Evolutionary conservation across 2,113 vertebrate genomes (phyloP).

Genomic region (Daubentonia madagascariensis): DNA sequence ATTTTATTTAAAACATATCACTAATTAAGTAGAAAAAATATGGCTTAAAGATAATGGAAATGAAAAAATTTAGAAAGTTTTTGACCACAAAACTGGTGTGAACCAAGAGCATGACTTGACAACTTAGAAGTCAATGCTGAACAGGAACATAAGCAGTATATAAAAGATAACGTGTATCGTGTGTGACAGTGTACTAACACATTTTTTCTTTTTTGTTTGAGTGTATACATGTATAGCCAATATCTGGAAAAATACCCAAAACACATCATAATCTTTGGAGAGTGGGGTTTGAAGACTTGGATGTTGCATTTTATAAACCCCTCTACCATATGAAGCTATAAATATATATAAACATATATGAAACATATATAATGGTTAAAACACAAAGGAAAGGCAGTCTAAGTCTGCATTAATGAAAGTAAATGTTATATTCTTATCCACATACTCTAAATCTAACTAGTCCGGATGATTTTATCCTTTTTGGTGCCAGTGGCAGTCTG

Average conservation of each 20-base stretch:
- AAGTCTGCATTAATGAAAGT: neutral
- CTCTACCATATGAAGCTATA: neutral
- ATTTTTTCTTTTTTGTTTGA: neutral
- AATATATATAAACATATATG: neutral
- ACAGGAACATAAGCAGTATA: neutral
- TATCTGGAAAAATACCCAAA: neutral
- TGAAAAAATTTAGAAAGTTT: neutral
- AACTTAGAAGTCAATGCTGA: neutral
- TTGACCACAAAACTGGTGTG: neutral
- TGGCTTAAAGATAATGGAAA: neutral
- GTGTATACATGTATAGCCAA: neutral
- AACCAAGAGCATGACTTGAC: neutral
- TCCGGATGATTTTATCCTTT: neutral
- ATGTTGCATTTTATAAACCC: neutral
- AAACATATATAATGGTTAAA: neutral
- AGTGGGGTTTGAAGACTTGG: neutral
- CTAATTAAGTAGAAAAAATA: neutral
- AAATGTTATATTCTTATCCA: neutral
- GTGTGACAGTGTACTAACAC: neutral
- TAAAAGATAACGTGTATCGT: neutral
- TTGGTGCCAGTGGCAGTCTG: neutral
- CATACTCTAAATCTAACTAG: neutral
- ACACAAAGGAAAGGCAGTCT: neutral
- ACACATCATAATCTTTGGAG: neutral
- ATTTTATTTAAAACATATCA: neutral